Evolutionary conservation across 2,113 vertebrate genomes (phyloP).

Genomic region (Leuciscus idus): DNA sequence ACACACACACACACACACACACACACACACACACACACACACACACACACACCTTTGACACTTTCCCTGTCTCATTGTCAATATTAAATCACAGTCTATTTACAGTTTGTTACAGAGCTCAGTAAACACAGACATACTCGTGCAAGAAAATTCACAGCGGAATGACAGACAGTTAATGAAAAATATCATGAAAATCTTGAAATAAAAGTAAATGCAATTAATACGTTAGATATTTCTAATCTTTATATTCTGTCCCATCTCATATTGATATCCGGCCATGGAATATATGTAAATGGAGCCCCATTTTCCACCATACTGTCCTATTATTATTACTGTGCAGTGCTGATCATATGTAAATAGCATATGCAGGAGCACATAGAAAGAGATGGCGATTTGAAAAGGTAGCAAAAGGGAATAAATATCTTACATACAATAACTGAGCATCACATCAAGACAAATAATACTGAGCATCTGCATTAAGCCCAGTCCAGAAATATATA

Average conservation of each 20-base stretch:
- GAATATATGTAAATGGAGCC: background rate
- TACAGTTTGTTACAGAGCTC: slow-evolving; percentile 79
- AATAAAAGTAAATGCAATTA: background rate
- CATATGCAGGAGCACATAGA: background rate
- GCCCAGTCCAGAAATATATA: slow-evolving; percentile 34
- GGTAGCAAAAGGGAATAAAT: background rate
- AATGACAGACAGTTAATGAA: slow-evolving; percentile 42
- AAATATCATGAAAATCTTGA: slow-evolving; percentile 1
- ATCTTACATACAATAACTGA: slow-evolving; percentile 19
- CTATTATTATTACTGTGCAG: background rate
- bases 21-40: slow-evolving; percentile 47
- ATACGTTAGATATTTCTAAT: background rate
- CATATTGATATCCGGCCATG: background rate
- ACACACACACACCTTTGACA: slow-evolving; percentile 51
- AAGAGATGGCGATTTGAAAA: background rate
- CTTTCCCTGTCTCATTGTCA: slow-evolving; percentile 59
- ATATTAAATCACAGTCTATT: slow-evolving; percentile 65
- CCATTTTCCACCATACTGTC: background rate
- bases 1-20: slow-evolving; percentile 43
- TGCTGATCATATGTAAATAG: slow-evolving; percentile 3
- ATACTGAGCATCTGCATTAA: slow-evolving; percentile 34
- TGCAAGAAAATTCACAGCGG: slow-evolving; percentile 66
- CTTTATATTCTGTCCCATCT: background rate
- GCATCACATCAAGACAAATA: slow-evolving; percentile 36
- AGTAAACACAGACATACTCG: slow-evolving; percentile 75